Conservation (phyloP, 2,113 vertebrate species). For the Tyto alba region DNA sequence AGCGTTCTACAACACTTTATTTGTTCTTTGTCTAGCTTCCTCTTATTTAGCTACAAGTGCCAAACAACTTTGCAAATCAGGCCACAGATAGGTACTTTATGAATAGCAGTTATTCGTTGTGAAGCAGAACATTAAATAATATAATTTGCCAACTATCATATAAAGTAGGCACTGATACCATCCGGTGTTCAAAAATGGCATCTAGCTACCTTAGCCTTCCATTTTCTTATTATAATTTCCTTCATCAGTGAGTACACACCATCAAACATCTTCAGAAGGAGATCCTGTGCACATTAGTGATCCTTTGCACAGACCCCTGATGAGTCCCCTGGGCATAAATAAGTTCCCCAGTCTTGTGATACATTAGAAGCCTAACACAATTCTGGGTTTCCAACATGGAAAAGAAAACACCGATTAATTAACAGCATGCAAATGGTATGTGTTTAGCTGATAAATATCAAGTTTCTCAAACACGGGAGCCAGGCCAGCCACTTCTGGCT, state of each 20-base stretch:
- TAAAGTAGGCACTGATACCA: not conserved
- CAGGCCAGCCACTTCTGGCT: not conserved
- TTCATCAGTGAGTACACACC: not conserved
- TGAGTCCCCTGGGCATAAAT: not conserved
- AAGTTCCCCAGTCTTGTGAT: not conserved
- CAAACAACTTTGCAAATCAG: not conserved
- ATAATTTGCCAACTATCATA: not conserved
- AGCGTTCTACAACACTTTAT: constrained; percentile 34
- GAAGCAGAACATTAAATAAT: not conserved
- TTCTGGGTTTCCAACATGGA: not conserved
- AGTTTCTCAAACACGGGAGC: not conserved
- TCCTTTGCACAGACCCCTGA: not conserved
- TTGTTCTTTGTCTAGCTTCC: constrained; percentile 40
- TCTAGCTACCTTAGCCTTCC: not conserved
- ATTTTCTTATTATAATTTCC: not conserved
- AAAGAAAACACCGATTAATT: not conserved
- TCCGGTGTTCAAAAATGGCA: not conserved
- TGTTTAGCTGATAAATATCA: not conserved
- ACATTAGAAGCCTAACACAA: not conserved
- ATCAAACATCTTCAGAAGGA: not conserved
- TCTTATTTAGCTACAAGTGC: constrained; percentile 14
- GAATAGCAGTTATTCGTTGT: not conserved
- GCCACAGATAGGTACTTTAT: not conserved
- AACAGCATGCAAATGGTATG: not conserved
- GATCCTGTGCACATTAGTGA: not conserved